Evolutionary conservation across 1,140 invertebrate species (phyloP), one percentile per base, ranked within the genome.

Genomic region (Drosophila prosaltans): DNA sequence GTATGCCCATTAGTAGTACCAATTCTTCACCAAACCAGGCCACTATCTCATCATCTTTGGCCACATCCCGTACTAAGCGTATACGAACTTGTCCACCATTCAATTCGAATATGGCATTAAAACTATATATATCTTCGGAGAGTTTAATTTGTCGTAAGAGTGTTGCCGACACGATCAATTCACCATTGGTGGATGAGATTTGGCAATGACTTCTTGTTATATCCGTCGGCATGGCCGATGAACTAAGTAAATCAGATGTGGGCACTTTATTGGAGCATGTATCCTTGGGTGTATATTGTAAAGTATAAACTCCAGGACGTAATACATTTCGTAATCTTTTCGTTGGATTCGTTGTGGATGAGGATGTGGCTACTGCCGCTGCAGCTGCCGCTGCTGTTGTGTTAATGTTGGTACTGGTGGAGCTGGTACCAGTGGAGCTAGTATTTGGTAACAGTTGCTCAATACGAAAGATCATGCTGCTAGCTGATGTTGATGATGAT

Each of bases 11-110:
- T 26, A 95, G 93, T 2, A 95, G 94, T 0, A 97, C 93, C 41
- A 97, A 92, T 63, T 95, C 94, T 54, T 96, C 95, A 0, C 95
- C 95, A 90, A 98, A 97, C 98, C 98, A 98, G 70, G 97, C 93
- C 8, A 94, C 91, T 0, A 97, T 88, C 72, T 95, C 94, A 67
- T 97, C 86, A 39, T 92, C 90, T 2, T 72, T 62, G 0, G 75
- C 82, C 11, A 93, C 76, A 70, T 92, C 81, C 51, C 92, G 90
- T 16, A 90, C 89, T 1, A 91, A 68, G 30, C 88, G 81, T 36
- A 93, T 69, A 4, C 83, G 68, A 48, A 92, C 67, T 41, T 81
- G 63, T 4, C 90, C 90, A 3, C 76, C 65, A 62, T 86, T 68
- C 9, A 92, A 71, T 48, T 93, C 92, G 21, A 95, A 91, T 11